A percentile compares a stretch with the other conserved stretches of the same genome.
Evolutionary conservation across 2,797 vertebrate genomes (phyloP).

Genomic region (Otolemur crassicaudatus): DNA sequence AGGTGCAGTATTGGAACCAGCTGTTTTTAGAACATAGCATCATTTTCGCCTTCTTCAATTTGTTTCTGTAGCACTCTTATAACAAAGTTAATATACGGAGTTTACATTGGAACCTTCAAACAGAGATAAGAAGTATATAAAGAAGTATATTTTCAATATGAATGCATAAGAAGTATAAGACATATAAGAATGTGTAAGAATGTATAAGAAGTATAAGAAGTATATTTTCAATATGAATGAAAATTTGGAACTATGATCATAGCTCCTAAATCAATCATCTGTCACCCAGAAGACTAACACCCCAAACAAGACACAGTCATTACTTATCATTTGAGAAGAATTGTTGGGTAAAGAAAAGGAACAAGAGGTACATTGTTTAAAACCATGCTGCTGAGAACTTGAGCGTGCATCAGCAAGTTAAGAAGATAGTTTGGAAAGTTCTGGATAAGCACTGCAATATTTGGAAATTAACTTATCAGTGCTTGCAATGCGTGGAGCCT

Average conservation of each 20-base stretch:
- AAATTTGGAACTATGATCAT: not conserved
- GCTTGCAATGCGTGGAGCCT: not conserved
- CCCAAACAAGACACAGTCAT: not conserved
- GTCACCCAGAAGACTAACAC: not conserved
- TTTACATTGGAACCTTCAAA: not conserved
- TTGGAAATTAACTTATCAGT: constrained; percentile 79
- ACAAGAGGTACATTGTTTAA: constrained; percentile 56
- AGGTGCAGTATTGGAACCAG: not conserved
- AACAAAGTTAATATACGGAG: not conserved
- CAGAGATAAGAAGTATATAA: not conserved
- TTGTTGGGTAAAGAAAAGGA: not conserved
- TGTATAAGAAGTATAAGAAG: not conserved
- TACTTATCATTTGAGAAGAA: not conserved
- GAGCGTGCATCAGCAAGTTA: constrained; percentile 66
- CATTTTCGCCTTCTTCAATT: not conserved
- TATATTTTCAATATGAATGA: not conserved
- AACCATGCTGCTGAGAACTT: not conserved
- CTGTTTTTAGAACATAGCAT: constrained; percentile 1
- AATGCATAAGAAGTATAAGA: too few relatives aligned
- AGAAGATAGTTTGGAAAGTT: constrained; percentile 67
- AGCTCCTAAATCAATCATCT: not conserved
- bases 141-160: too few relatives aligned
- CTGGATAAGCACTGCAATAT: constrained; percentile 57
- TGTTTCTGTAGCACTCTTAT: not conserved
- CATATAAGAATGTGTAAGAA: too few relatives aligned